These are phyloP conservation scores for Girardia tigrina DNA, from an alignment of 2,888 invertebrate genomes.

Conservation along the genomic window DNA sequence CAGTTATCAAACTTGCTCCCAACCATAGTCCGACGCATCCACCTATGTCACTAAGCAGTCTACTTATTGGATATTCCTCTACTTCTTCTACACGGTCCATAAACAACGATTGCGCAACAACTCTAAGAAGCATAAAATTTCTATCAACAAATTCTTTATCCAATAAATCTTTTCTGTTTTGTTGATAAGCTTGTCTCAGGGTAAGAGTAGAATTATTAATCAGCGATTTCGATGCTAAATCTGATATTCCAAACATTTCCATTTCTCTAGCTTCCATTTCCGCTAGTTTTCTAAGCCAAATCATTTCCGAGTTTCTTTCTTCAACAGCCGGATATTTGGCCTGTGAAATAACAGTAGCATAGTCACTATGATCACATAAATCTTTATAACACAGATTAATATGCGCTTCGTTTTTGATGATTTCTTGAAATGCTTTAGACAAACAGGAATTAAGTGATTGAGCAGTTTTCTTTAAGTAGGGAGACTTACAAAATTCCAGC, in stretches of 20 bases:
- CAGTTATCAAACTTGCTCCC: conserved; percentile 33
- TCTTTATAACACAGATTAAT: conserved; percentile 10
- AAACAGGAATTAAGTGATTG: background rate
- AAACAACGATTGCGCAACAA: conserved; percentile 31
- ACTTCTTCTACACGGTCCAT: conserved; percentile 34
- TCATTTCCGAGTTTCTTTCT: conserved; percentile 4
- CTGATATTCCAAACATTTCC: background rate
- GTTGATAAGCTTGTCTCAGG: background rate
- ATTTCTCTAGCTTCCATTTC: conserved; percentile 24
- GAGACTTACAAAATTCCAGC: background rate
- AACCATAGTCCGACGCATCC: conserved; percentile 36
- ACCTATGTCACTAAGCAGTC: conserved; percentile 35
- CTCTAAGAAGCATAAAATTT: conserved; percentile 34
- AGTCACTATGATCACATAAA: background rate
- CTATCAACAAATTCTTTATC: conserved; percentile 33
- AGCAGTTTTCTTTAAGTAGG: background rate
- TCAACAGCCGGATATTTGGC: conserved; percentile 23
- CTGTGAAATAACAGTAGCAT: conserved; percentile 6
- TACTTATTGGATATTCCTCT: conserved; percentile 36
- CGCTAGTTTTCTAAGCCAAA: background rate
- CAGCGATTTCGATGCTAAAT: background rate
- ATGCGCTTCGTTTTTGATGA: background rate
- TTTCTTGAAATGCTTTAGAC: background rate
- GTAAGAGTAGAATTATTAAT: background rate
- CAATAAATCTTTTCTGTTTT: conserved; percentile 15